These are phyloP conservation scores for Nibea coibor DNA, from an alignment of 2,113 vertebrate species.

Conservation along the genomic window DNA sequence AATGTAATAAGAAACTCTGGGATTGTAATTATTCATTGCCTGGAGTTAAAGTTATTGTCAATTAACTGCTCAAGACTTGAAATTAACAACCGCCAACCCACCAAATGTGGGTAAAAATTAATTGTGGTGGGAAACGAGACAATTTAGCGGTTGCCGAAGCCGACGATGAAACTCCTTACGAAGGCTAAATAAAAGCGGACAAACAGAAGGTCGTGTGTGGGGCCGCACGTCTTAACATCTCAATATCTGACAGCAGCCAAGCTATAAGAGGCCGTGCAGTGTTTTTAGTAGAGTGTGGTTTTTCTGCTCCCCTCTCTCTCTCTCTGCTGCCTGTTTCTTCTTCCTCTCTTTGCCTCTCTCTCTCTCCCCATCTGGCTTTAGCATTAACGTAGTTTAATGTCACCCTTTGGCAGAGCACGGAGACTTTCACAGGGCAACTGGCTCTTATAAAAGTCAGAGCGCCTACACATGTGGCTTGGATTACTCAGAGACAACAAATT, in stretches of 20 bases:
- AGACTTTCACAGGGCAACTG: conserved; percentile 75
- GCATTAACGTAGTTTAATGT: conserved; percentile 80
- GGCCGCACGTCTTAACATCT: neutral
- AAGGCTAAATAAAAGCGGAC: conserved; percentile 2
- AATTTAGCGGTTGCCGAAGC: conserved; percentile 17
- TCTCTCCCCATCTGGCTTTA: conserved; percentile 74
- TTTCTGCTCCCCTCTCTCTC: conserved; percentile 24
- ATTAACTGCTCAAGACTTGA: conserved; percentile 68
- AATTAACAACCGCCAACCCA: conserved; percentile 61
- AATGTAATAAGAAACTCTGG: conserved; percentile 65
- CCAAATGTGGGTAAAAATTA: conserved; percentile 66
- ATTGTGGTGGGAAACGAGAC: conserved; percentile 59
- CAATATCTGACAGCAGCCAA: neutral
- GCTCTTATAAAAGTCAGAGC: conserved; percentile 77
- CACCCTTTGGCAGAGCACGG: conserved; percentile 73
- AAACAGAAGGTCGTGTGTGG: neutral
- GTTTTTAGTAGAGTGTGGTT: conserved; percentile 25
- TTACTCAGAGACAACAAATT: conserved; percentile 38
- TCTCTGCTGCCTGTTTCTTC: conserved; percentile 22
- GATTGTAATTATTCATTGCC: conserved; percentile 73
- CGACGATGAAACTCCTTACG: conserved; percentile 16
- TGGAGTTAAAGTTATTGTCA: conserved; percentile 74
- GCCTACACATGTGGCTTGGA: conserved; percentile 59
- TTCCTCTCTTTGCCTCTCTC: conserved; percentile 38
- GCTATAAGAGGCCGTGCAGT: neutral